phyloP scores from a whole-genome alignment of 2,888 invertebrate genomes.

The Lottia scabra region DNA sequence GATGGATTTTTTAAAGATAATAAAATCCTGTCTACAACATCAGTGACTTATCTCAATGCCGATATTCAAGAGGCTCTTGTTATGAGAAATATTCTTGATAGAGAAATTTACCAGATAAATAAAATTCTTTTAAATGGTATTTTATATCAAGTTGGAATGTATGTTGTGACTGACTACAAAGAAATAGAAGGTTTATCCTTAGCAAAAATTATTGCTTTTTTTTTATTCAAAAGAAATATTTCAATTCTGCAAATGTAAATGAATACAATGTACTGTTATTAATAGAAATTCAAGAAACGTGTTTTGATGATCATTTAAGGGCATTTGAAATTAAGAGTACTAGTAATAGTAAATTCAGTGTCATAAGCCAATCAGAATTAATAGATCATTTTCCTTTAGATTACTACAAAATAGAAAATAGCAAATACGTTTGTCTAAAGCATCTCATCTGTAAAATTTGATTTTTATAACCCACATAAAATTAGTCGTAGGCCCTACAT shows the following conservation, averaged over 20 bases:
- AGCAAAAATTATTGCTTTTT: not conserved
- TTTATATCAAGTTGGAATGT: not conserved
- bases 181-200: not conserved
- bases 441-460: no score
- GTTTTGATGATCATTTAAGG: not conserved
- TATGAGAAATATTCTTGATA: not conserved
- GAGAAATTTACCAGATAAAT: not conserved
- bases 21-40: not conserved
- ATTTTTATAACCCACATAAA: no score
- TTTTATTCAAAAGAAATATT: no score
- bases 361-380: not conserved
- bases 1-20: not conserved
- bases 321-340: not conserved
- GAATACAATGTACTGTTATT: not conserved
- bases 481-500: no score
- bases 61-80: not conserved
- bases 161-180: not conserved
- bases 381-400: conserved; percentile 3
- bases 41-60: no score
- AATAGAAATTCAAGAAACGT: not conserved
- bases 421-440: no score
- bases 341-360: not conserved
- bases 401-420: no score
- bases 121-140: not conserved
- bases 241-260: not conserved